phyloP scores from a whole-genome alignment of 2,797 vertebrate genomes.

The Vipera latastei region DNA sequence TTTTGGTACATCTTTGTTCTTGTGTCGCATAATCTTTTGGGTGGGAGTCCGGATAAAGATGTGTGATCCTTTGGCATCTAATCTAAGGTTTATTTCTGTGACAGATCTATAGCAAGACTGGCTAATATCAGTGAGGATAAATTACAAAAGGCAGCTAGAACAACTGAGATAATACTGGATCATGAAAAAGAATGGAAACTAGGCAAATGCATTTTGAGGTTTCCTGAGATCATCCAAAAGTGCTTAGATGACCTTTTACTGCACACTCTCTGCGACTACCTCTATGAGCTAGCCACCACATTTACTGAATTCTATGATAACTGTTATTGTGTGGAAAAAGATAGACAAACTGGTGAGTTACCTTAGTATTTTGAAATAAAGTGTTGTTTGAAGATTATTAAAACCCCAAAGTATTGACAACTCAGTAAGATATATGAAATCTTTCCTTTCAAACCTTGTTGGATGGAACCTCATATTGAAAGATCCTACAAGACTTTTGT shows the following conservation, averaged over 20 bases:
- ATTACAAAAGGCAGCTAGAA: slow-evolving; percentile 81
- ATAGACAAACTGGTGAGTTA: slow-evolving; percentile 86
- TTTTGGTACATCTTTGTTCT: neutral
- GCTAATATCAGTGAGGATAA: slow-evolving; percentile 82
- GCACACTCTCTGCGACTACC: slow-evolving; percentile 91
- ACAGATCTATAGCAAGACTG: slow-evolving; percentile 90
- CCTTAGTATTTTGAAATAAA: neutral
- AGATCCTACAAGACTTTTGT: neutral
- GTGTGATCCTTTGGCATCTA: neutral
- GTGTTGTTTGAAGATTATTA: neutral
- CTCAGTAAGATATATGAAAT: neutral
- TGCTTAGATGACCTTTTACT: slow-evolving; percentile 91
- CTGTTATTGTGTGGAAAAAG: slow-evolving; percentile 98
- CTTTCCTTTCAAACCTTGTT: neutral
- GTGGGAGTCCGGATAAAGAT: neutral
- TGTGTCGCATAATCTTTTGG: neutral
- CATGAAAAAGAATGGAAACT: slow-evolving; percentile 98
- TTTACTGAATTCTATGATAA: slow-evolving; percentile 98
- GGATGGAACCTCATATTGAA: neutral
- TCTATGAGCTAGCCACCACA: slow-evolving; percentile 95
- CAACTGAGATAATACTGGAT: slow-evolving; percentile 82
- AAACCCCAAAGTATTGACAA: neutral
- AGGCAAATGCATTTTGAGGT: slow-evolving; percentile 90
- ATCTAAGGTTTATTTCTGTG: neutral
- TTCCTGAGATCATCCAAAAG: slow-evolving; percentile 93